Conservation (phyloP, 30 jellyfish, hydroid and myxozoan species). For the Aurelia coerulea region DNA sequence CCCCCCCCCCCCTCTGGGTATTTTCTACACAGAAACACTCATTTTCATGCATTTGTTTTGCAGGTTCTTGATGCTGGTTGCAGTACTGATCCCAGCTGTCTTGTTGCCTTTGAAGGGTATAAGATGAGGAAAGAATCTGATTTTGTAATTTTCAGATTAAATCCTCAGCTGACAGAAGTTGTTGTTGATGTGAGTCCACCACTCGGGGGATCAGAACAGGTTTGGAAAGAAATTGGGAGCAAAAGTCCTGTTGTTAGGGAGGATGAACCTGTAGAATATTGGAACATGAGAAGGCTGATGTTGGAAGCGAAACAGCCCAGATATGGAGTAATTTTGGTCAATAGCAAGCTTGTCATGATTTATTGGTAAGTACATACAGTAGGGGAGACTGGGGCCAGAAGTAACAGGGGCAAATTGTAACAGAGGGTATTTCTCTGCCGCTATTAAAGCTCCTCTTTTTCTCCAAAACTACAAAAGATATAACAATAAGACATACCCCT, state of each 20-base stretch:
- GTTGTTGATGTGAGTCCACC: constrained; percentile 16
- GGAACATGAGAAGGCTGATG: constrained; percentile 56
- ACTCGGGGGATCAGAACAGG: constrained; percentile 43
- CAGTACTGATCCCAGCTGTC: constrained; percentile 6
- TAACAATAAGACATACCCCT: too few species aligned
- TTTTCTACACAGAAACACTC: neutral
- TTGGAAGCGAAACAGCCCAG: constrained; percentile 36
- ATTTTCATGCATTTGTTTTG: neutral
- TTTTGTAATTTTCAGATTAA: constrained; percentile 39
- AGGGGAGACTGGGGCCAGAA: too few species aligned
- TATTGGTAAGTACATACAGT: constrained; percentile 26
- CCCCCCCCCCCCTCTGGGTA: too few species aligned
- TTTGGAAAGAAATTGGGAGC: constrained; percentile 31
- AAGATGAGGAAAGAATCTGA: constrained; percentile 39
- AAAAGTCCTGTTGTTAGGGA: constrained; percentile 25
- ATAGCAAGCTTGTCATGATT: constrained; percentile 10
- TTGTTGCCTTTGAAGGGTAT: constrained; percentile 21
- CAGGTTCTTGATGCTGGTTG: constrained; percentile 59
- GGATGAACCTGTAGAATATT: constrained; percentile 60
- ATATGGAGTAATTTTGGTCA: constrained; percentile 25
- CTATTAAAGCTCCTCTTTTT: too few species aligned
- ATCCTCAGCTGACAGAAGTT: constrained; percentile 7
- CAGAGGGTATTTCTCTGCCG: too few species aligned
- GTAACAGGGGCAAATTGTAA: too few species aligned
- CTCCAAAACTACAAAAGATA: too few species aligned